Conservation (phyloP, 2,113 vertebrate genomes). For the Syngnathus floridae region DNA sequence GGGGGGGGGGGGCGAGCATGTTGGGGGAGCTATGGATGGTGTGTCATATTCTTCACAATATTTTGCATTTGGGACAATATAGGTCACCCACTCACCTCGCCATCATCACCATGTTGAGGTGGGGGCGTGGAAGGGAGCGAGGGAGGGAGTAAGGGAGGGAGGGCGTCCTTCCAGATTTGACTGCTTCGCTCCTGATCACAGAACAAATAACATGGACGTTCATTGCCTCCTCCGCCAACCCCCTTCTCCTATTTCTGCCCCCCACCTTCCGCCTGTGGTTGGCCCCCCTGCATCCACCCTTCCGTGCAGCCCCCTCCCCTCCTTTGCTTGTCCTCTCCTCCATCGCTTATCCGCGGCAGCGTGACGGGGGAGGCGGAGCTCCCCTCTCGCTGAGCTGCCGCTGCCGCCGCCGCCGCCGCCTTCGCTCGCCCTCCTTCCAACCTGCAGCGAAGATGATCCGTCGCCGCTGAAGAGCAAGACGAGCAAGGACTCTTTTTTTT, state of each 20-base stretch:
- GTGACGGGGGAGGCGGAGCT: conserved; percentile 53
- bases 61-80: no score
- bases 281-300: neutral
- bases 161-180: neutral
- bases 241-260: conserved; percentile 4
- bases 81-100: no score
- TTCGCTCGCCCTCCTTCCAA: conserved; percentile 12
- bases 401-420: conserved; percentile 23
- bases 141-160: neutral
- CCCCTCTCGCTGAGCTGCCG: conserved; percentile 16
- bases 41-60: no score
- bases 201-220: neutral
- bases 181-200: neutral
- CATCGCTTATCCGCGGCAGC: conserved; percentile 39
- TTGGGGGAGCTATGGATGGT: no score
- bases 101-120: neutral
- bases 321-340: neutral
- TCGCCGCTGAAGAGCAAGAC: conserved; percentile 22
- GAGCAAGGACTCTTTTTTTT: conserved; percentile 1
- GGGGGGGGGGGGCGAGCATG: no score
- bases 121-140: neutral
- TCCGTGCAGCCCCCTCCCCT: neutral
- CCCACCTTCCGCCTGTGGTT: neutral
- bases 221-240: neutral
- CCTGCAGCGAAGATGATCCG: conserved; percentile 31